Base-by-base conservation (phyloP, 2,888 invertebrate species). In the Drosophila pullipes region DNA sequence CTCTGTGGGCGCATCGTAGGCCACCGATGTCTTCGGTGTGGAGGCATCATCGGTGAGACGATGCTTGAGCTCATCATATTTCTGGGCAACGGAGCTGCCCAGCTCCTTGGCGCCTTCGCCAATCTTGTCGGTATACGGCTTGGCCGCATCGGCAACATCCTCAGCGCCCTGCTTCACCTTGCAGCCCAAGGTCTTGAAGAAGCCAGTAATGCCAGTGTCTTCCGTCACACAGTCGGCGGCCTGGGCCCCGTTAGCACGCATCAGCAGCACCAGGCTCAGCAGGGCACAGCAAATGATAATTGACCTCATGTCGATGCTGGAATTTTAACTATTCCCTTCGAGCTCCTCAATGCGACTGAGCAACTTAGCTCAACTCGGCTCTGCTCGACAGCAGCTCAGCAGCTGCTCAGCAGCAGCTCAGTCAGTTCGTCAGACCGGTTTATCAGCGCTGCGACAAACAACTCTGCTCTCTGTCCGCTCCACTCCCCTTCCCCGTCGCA, bases 11-110 rank as follows among this genome's bases (percentile, higher is more conserved):
- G 62, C 86, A 74, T 85, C 81, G 30, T 64, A 68, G 13, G 11
- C 7, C 31, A 69, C 18, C 0, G 53, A 35, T 1, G 70, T 28
- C 30, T 63, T 73, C 25, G 76, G 52, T 1, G 89, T 69, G 22
- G 80, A 62, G 7, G 52, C 11, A 10, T 74, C 80, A 4, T 92
- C 92, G 54, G 78, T 86, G n/a, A 93, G 71, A 41, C 90, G 92
- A 28, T 92, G 91, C 82, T 92, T 93, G 3, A 93, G 30, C 50
- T 92, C 90, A 37, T 91, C 89, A 58, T 91, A 93, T 31, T 92
- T 93, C 13, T 92, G 83, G 9, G 83, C 89, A 6, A 93, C 91
- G 18, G 77, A 69, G 37, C 53, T 87, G 22, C 91, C 86, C 1
- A 93, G 72, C 3, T 92, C 91, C 79, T 92, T 93, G 50, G 93